Conservation (phyloP, 2,113 vertebrate species). For the Scartelaos histophorus region DNA sequence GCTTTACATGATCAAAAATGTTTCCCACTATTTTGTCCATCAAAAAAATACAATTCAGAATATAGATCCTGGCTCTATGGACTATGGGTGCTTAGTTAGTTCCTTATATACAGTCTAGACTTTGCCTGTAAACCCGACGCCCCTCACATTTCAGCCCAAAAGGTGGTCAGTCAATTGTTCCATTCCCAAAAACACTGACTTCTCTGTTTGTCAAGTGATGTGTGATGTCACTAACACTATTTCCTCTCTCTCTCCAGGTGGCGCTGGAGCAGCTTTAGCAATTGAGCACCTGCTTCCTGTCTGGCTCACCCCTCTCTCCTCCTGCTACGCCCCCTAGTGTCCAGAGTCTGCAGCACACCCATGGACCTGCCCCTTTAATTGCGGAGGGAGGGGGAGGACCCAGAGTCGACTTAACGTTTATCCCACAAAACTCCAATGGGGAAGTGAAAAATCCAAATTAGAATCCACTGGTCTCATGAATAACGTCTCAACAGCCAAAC, state of each 20-base stretch:
- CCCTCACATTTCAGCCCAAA: too few species aligned
- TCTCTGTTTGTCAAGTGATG: too few species aligned
- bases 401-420: neutral
- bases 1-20: too few species aligned
- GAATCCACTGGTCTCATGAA: slow-evolving; percentile 56
- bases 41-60: too few species aligned
- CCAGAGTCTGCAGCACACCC: slow-evolving; percentile 37
- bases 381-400: slow-evolving; percentile 69
- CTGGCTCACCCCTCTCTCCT: slow-evolving; percentile 56
- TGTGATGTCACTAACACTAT: slow-evolving; percentile 25
- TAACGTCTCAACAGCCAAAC: slow-evolving; percentile 35
- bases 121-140: too few species aligned
- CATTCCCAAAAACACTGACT: too few species aligned
- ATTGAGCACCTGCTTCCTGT: slow-evolving; percentile 47
- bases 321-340: slow-evolving; percentile 21
- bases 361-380: slow-evolving; percentile 71
- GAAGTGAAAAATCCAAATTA: slow-evolving; percentile 58
- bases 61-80: too few species aligned
- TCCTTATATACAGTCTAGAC: too few species aligned
- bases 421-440: slow-evolving; percentile 62
- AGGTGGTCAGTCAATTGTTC: too few species aligned
- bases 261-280: slow-evolving; percentile 49
- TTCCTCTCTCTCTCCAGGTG: slow-evolving; percentile 43
- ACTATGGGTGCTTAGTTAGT: too few species aligned
- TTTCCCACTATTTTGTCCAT: too few species aligned